phyloP scores from a whole-genome alignment of 2,113 vertebrate genomes.

The Dicaeum eximium region DNA sequence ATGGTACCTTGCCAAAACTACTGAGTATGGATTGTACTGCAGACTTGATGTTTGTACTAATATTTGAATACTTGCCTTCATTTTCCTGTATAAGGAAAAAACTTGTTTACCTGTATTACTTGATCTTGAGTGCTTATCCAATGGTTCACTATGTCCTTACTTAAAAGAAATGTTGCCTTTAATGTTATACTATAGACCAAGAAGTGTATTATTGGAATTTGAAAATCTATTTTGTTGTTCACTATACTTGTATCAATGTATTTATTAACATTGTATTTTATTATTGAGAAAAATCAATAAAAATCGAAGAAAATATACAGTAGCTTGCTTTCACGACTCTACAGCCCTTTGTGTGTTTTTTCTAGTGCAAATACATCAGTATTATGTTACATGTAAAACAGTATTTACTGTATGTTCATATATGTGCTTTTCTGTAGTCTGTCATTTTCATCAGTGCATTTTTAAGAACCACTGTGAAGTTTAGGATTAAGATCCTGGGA shows the following conservation, averaged over 20 bases:
- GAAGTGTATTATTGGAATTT: conserved; percentile 74
- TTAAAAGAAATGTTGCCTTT: conserved; percentile 73
- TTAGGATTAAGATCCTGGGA: neutral
- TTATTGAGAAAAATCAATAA: conserved; percentile 78
- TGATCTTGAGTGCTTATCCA: conserved; percentile 73
- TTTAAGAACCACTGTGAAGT: neutral
- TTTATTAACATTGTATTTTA: conserved; percentile 81
- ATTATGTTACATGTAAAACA: neutral
- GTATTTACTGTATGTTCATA: neutral
- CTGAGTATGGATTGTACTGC: conserved; percentile 66
- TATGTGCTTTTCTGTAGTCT: conserved; percentile 36
- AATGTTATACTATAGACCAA: conserved; percentile 70
- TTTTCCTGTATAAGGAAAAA: conserved; percentile 75
- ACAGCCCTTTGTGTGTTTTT: conserved; percentile 71
- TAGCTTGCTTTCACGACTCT: conserved; percentile 74
- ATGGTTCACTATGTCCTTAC: conserved; percentile 74
- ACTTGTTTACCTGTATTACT: conserved; percentile 78
- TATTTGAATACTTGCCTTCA: conserved; percentile 79
- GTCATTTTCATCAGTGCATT: neutral
- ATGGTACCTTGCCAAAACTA: conserved; percentile 59
- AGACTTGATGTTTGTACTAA: conserved; percentile 72
- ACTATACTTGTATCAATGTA: conserved; percentile 77
- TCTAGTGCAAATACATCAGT: conserved; percentile 24
- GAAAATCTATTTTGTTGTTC: conserved; percentile 75
- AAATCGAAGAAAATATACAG: conserved; percentile 69